Base-by-base conservation (phyloP, 2,888 invertebrate genomes). In the Andrena marginata region DNA sequence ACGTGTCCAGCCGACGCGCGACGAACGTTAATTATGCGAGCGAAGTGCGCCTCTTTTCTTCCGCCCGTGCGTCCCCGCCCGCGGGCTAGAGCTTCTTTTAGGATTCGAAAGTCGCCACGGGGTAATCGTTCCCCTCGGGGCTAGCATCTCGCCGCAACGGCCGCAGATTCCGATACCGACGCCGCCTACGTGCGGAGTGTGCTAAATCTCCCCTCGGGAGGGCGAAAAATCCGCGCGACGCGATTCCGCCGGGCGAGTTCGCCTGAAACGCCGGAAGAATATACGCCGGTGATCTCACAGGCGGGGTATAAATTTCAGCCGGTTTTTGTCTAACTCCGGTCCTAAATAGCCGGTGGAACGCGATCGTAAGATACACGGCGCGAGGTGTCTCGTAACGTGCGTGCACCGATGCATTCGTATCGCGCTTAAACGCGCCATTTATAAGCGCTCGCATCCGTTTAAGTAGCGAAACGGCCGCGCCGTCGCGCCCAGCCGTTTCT, bases 351-450 rank as follows among this genome's bases (percentile, higher is more conserved):
- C 48, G 51, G 6, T 20, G 67, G 63, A 56, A 23, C 29, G 69
- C 51, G 20, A 69, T 78, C 62, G 42, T 71, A 51, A 73, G 65
- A 56, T 79, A 60, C 48, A 42, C 51, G 7, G 4, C 49, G 60
- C 20, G 59, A 69, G 67, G 62, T 62, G 79, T 82, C 80, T 67
- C 78, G 79, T 79, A 80, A 81, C 80, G 82, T 78, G 79, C 59
- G 78, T 62, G 77, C 82, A 82, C 82, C 86, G 82, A 86, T 84
- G 86, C 85, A 84, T 87, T 87, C 83, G 82, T 86, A 87, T 85
- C 67, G 86, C 80, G 80, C 80, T 87, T 82, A 83, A 89, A 85
- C 83, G 82, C 68, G 80, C 80, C 86, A 84, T 88, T 87, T 85
- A 77, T 85, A 83, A 86, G 79, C 83, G 75, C 75, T 76, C 62